Evolutionary conservation across 2,113 vertebrate species (phyloP).

Genomic region (Pedetes capensis): DNA sequence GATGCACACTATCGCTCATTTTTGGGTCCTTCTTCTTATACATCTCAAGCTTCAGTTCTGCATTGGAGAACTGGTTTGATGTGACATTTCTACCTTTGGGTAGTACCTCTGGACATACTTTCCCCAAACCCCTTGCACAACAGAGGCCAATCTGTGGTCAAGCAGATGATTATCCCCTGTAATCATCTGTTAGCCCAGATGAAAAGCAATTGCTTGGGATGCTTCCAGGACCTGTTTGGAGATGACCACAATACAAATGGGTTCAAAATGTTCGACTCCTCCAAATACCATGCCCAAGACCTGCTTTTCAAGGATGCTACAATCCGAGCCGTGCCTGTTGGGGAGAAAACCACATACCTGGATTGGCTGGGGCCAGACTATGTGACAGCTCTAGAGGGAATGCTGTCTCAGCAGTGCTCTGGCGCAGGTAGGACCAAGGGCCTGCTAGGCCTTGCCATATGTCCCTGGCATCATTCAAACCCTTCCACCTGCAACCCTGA

Average conservation of each 20-base stretch:
- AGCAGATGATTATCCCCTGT: not conserved
- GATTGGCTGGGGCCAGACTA: conserved; percentile 93
- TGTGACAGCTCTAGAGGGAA: conserved; percentile 85
- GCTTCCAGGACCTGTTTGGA: conserved; percentile 88
- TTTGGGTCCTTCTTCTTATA: not conserved
- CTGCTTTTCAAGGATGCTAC: conserved; percentile 96
- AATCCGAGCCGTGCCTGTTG: conserved; percentile 82
- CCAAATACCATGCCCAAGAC: conserved; percentile 86
- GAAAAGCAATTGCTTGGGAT: not conserved
- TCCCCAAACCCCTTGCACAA: not conserved
- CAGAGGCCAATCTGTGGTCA: no score
- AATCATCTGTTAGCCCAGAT: not conserved
- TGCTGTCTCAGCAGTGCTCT: conserved; percentile 86
- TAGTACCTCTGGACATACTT: not conserved
- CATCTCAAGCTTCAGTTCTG: not conserved
- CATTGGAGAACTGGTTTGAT: not conserved
- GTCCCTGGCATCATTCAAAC: no score
- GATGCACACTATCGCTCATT: not conserved
- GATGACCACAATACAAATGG: conserved; percentile 77
- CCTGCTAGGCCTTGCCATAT: not conserved
- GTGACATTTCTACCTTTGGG: not conserved
- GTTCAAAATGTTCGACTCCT: conserved; percentile 96
- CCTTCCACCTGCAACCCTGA: not conserved
- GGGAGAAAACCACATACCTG: conserved; percentile 86
- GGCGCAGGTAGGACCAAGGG: conserved; percentile 80